Percentiles rank a stretch among this genome's conserved stretches.
These are phyloP conservation scores for Astreopora myriophthalma DNA, from an alignment of 64 coral and sea anemone genomes.

Conservation along the genomic window DNA sequence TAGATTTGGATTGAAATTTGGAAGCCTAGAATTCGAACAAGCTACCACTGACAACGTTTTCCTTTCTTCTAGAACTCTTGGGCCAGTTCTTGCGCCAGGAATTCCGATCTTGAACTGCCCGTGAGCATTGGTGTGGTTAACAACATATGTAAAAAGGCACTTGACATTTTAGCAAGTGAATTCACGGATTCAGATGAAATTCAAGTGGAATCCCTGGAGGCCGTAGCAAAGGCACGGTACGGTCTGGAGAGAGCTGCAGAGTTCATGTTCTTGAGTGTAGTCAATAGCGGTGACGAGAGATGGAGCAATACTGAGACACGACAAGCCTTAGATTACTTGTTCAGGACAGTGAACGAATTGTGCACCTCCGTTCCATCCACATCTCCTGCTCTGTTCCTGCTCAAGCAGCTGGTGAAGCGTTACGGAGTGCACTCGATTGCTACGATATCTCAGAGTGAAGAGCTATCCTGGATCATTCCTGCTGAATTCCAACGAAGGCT, in stretches of 20 bases:
- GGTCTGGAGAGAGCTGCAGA: neutral
- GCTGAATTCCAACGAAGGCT: neutral
- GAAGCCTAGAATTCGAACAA: neutral
- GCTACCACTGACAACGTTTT: neutral
- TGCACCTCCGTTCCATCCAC: neutral
- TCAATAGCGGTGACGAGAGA: neutral
- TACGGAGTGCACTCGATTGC: slow-evolving; percentile 45
- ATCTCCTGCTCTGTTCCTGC: slow-evolving; percentile 18
- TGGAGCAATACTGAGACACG: neutral
- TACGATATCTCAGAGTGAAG: neutral
- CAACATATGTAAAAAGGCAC: neutral
- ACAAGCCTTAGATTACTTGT: neutral
- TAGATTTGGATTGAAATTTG: neutral
- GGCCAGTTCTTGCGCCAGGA: neutral
- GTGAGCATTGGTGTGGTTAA: neutral
- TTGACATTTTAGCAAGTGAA: neutral
- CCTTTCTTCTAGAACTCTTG: neutral
- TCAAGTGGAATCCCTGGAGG: slow-evolving; percentile 20
- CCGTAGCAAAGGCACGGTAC: slow-evolving; percentile 32
- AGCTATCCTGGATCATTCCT: slow-evolving; percentile 34
- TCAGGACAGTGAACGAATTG: neutral
- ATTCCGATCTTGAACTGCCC: neutral
- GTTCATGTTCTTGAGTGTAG: slow-evolving; percentile 32
- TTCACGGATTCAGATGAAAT: neutral
- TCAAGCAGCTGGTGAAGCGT: slow-evolving; percentile 50